Base-by-base conservation (phyloP, 2,888 invertebrate species). In the Resseliella maxima region DNA sequence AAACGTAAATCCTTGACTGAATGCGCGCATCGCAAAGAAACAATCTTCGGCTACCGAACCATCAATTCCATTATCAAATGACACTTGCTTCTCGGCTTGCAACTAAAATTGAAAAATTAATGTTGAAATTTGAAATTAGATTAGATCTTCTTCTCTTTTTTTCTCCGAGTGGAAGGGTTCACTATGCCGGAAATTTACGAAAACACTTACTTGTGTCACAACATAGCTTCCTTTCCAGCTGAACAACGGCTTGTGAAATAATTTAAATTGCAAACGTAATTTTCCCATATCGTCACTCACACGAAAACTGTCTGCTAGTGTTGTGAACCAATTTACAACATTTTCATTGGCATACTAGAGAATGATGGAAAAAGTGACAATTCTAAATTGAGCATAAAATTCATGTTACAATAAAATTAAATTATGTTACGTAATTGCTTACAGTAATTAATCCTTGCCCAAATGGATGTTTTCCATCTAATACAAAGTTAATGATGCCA, bases 211-310 rank as follows among this genome's bases (percentile, higher is more conserved):
- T 94, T 98, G 97, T 88, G 98, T 98, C 15, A 99, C 98, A 88
- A 99, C 98, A 92, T 96, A 99, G 81, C 98, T 98, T 87, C 99
- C 99, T 92, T 99, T 99, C 98, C 98, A 98, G 91, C 98, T 98
- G 91, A 99, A 98, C 86, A 98, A 92, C 27, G 99, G 98, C 90
- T 96, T 97, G 90, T 98, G 98, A 90, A 99, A 98, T 91, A 96
- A 92, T 89, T 95, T 95, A 90, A 99, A 98, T 90, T 98, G 98
- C 88, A 97, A 93, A 89, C 98, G 93, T 86, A 99, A 92, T 91
- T 99, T 99, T 87, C 99, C 99, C 98, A 99, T 98, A 89, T 99
- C 99, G 92, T 99, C 98, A 36, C 98, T 96, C 0, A 99, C 98
- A 88, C 99, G 94, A 91, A 96, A 98, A 89, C 97, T 97, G 90